Evolutionary conservation across 1,140 invertebrate species (phyloP), one percentile per base, ranked within the genome.

Genomic region (Trigoniulus corallinus): DNA sequence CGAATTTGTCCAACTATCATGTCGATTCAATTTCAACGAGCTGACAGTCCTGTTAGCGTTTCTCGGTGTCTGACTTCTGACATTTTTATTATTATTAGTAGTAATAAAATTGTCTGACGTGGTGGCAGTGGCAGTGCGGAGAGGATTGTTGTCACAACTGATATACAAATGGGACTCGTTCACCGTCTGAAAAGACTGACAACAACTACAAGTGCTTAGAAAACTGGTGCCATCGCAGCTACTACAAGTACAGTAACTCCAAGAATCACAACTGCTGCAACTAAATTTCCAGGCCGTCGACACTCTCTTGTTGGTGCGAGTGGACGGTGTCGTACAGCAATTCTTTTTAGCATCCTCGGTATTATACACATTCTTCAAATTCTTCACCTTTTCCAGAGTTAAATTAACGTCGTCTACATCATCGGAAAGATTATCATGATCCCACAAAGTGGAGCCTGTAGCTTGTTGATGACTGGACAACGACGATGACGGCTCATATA

Each of bases 361-460:
- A 34, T 7, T 15, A 15, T 34, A 7, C 15, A 34, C 29, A 20
- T 44, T 44, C 18, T 44, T 44, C 18, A 44, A 7, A 44, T 44
- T 44, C 18, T 18, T 44, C 42, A 44, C 42, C 21, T 24, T 44
- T 44, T 44, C 42, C 42, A 44, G 18, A 44, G 42, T 44, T 21
- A 44, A 24, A 44, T 4, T 24, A 7, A 24, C 42, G 21, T 44
- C 42, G 24, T 44, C 42, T 7, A 7, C 42, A 7, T 44, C 24
- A 21, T 10, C 7, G 7, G 42, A 44, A 20, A 7, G 12, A 18
- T 44, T 4, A 7, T 20, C 18, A 7, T 7, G 29, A 34, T 34
- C 15, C 15, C 7, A 7, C 7, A 7, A 7, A 7, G 7, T 34
- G 29, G 29, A 34, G 29, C 29, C 29, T 7, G 7, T 7, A 7